Conservation (phyloP, 2,888 invertebrate genomes). For the Encarsia formosa region DNA sequence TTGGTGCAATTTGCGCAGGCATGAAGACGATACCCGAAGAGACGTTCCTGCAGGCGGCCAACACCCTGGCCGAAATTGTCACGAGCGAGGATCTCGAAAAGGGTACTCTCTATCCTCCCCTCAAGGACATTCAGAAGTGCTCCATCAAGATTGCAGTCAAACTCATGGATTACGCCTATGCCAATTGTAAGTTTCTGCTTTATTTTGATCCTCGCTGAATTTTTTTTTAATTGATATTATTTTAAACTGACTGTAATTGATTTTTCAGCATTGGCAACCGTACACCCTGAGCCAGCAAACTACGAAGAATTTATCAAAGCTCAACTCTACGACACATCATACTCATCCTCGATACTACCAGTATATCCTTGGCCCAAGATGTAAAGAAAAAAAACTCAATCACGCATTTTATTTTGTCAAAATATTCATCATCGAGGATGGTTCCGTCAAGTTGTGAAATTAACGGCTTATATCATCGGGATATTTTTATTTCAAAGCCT, state of each 20-base stretch:
- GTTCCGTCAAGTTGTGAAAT: too few relatives aligned
- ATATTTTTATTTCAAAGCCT: too few relatives aligned
- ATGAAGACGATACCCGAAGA: constrained; percentile 87
- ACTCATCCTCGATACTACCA: constrained; percentile 65
- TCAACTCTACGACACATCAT: constrained; percentile 75
- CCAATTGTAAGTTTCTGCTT: constrained; percentile 56
- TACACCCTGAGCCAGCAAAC: constrained; percentile 72
- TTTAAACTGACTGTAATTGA: not conserved
- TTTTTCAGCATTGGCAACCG: constrained; percentile 70
- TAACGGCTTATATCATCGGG: too few relatives aligned
- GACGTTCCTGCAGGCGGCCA: constrained; percentile 85
- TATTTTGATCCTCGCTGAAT: not conserved
- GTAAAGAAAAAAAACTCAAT: too few relatives aligned
- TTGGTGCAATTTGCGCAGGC: constrained; percentile 85
- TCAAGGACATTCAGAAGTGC: constrained; percentile 76
- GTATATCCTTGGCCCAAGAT: constrained; percentile 60
- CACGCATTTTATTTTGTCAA: too few relatives aligned
- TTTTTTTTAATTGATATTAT: too few relatives aligned
- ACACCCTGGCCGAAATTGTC: constrained; percentile 78
- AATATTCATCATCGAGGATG: too few relatives aligned
- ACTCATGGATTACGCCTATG: constrained; percentile 79
- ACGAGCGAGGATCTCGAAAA: constrained; percentile 72
- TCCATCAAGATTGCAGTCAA: constrained; percentile 82
- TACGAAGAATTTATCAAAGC: constrained; percentile 70
- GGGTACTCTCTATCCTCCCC: constrained; percentile 90